Evolutionary conservation across 2,797 vertebrate species (phyloP).

Genomic region (Furcifer pardalis): DNA sequence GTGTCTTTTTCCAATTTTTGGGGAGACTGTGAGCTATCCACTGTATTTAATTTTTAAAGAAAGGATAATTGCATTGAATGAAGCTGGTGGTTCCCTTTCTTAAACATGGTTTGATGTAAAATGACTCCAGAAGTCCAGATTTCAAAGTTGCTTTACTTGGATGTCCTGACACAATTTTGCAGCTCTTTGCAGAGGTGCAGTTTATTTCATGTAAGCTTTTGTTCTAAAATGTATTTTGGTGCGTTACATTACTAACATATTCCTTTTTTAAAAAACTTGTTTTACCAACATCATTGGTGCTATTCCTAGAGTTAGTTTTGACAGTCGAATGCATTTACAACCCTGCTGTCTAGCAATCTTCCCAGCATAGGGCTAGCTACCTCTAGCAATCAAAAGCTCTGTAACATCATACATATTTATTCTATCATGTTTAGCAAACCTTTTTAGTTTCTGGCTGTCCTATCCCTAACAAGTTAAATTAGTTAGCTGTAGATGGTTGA

Average conservation of each 20-base stretch:
- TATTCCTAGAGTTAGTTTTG: not conserved
- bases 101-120: not conserved
- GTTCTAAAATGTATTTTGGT: not conserved
- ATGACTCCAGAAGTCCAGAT: not conserved
- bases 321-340: not conserved
- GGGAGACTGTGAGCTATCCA: no score
- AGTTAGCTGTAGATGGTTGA: not conserved
- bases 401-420: not conserved
- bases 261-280: not conserved
- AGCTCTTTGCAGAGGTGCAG: not conserved
- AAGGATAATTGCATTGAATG: not conserved
- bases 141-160: not conserved
- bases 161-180: not conserved
- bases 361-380: not conserved
- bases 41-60: not conserved
- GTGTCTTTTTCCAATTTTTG: not conserved
- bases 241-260: constrained; percentile 1
- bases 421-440: not conserved
- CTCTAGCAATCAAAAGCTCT: not conserved
- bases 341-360: not conserved
- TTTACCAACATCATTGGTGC: not conserved
- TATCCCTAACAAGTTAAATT: not conserved
- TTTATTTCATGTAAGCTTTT: not conserved
- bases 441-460: not conserved
- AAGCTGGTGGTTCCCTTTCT: not conserved